A percentile compares a stretch with the other conserved stretches of the same genome.
These are phyloP conservation scores for Erebia epiphron DNA, from an alignment of 2,888 invertebrate species.

Conservation along the genomic window DNA sequence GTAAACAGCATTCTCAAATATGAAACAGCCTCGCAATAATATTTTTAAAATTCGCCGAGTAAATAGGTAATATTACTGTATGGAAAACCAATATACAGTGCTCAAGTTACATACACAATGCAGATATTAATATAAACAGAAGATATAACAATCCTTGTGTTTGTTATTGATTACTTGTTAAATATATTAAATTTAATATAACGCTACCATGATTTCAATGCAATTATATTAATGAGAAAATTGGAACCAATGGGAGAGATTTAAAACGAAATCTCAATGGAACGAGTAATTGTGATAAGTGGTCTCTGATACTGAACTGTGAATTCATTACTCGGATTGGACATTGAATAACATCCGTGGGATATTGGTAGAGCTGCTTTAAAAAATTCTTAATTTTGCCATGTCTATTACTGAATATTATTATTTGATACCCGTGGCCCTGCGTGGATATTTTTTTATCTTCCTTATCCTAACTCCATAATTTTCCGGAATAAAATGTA, in stretches of 20 bases:
- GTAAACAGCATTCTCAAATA: too few species aligned
- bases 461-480: too few species aligned
- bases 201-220: constrained; percentile 35
- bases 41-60: too few species aligned
- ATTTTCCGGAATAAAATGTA: background rate
- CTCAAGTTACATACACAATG: too few species aligned
- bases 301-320: constrained; percentile 3
- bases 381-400: too few species aligned
- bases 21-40: too few species aligned
- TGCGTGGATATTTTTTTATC: background rate
- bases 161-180: too few species aligned
- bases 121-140: too few species aligned
- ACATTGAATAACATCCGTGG: background rate
- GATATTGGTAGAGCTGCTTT: too few species aligned
- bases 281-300: constrained; percentile 1
- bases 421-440: background rate
- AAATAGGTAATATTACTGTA: too few species aligned
- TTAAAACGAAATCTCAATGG: constrained; percentile 35
- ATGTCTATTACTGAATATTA: background rate
- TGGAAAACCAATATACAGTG: too few species aligned
- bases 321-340: background rate
- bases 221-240: constrained; percentile 38
- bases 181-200: constrained; percentile 24
- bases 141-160: too few species aligned
- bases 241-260: constrained; percentile 32